Evolutionary conservation across 2,113 vertebrate genomes (phyloP).

Genomic region (Lethenteron camtschaticum): DNA sequence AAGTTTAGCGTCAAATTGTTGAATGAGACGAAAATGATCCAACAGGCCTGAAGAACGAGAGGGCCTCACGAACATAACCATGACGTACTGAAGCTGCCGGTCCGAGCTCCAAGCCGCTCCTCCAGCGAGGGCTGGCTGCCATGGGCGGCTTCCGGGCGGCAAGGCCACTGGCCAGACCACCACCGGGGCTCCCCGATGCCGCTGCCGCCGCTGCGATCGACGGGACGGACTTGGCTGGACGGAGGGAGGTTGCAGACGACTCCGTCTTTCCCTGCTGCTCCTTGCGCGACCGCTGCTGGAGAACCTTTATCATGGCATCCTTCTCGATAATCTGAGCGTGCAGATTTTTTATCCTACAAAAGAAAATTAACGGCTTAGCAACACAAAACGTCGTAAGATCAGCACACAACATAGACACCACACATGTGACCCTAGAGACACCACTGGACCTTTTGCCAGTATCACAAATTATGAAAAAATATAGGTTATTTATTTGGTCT

Average conservation of each 20-base stretch:
- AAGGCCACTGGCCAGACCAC: background rate
- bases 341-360: conserved; percentile 69
- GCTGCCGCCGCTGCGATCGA: conserved; percentile 33
- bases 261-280: conserved; percentile 60
- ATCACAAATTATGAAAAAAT: too few relatives aligned
- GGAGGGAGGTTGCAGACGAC: conserved; percentile 36
- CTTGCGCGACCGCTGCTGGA: conserved; percentile 86
- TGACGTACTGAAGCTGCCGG: conserved; percentile 3
- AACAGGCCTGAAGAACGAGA: background rate
- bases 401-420: too few relatives aligned
- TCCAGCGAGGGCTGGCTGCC: background rate
- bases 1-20: background rate
- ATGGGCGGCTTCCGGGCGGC: background rate
- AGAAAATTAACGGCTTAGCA: too few relatives aligned
- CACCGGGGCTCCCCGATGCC: fast-evolving
- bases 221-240: conserved; percentile 59
- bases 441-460: too few relatives aligned
- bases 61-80: background rate
- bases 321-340: conserved; percentile 98
- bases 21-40: background rate
- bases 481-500: too few relatives aligned
- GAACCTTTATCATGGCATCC: conserved; percentile 97
- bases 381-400: too few relatives aligned
- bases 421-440: too few relatives aligned
- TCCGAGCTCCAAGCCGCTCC: background rate